These are phyloP conservation scores for Drosophila yakuba DNA, from an alignment of 1,140 invertebrate genomes.

Conservation along the genomic window DNA sequence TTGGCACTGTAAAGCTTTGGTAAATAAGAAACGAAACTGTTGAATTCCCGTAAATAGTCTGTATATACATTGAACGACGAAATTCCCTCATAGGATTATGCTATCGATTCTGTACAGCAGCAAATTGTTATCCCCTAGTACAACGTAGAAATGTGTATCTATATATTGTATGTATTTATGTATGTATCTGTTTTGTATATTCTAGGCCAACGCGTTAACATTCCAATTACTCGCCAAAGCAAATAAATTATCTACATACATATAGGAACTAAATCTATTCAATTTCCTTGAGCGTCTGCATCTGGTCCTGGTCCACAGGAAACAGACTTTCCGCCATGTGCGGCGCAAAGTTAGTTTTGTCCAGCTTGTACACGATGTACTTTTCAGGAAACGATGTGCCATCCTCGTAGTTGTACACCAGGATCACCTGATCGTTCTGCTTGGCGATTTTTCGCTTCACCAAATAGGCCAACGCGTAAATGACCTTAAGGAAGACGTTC, in stretches of 20 bases:
- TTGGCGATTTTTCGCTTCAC: conserved; percentile 35
- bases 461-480: conserved; percentile 63
- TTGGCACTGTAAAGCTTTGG: conserved; percentile 2
- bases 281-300: not conserved
- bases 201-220: conserved; percentile 36
- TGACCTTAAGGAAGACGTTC: conserved; percentile 41
- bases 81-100: conserved; percentile 32
- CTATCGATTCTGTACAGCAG: conserved; percentile 17
- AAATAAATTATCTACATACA: conserved; percentile 38
- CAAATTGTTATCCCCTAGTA: not conserved
- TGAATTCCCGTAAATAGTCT: conserved; percentile 28
- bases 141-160: conserved; percentile 33
- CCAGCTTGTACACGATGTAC: conserved; percentile 65
- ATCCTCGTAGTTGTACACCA: conserved; percentile 59
- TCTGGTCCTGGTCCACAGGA: conserved; percentile 1
- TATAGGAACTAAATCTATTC: not conserved
- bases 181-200: conserved; percentile 44
- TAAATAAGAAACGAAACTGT: conserved; percentile 20
- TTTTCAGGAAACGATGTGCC: conserved; percentile 66
- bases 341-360: conserved; percentile 39
- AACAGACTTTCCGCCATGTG: conserved; percentile 52
- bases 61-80: conserved; percentile 22
- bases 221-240: conserved; percentile 45
- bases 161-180: conserved; percentile 8
- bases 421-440: conserved; percentile 50